Percentiles rank a stretch among this genome's conserved stretches.
phyloP scores from a whole-genome alignment of 2,113 vertebrate species.

The Gopherus evgoodei region DNA sequence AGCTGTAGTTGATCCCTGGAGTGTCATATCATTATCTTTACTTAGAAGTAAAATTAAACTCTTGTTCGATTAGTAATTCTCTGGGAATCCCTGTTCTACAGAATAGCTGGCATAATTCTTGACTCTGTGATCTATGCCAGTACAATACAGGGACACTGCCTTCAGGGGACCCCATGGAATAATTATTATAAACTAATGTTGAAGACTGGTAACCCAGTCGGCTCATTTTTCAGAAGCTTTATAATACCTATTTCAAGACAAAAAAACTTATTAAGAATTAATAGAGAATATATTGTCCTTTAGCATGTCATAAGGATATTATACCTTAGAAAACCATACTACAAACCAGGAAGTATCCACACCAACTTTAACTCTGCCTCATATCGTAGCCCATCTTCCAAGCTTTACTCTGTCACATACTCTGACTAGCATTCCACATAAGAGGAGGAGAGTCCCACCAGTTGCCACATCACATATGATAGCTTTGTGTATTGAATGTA shows the following conservation, averaged over 20 bases:
- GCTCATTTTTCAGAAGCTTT: neutral
- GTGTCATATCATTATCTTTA: neutral
- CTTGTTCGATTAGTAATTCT: constrained; percentile 5
- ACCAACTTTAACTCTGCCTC: neutral
- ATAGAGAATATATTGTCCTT: neutral
- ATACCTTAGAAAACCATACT: neutral
- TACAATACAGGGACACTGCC: neutral
- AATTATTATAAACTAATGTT: neutral
- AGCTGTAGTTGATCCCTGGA: neutral
- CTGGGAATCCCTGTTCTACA: constrained; percentile 2
- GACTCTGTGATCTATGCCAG: neutral
- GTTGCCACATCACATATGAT: neutral
- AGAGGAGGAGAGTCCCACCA: neutral
- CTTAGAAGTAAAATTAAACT: neutral
- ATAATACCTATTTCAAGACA: neutral
- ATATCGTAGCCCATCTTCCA: neutral
- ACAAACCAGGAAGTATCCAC: neutral
- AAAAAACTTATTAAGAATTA: neutral
- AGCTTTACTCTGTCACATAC: neutral
- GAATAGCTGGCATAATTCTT: neutral
- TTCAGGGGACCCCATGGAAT: neutral
- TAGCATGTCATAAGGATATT: neutral
- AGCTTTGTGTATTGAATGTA: neutral
- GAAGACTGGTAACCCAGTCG: too few species aligned
- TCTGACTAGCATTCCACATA: neutral